Evolutionary conservation across 2,888 invertebrate species (phyloP), one percentile per base, ranked within the genome.

Genomic region (Phaedon cochleariae): DNA sequence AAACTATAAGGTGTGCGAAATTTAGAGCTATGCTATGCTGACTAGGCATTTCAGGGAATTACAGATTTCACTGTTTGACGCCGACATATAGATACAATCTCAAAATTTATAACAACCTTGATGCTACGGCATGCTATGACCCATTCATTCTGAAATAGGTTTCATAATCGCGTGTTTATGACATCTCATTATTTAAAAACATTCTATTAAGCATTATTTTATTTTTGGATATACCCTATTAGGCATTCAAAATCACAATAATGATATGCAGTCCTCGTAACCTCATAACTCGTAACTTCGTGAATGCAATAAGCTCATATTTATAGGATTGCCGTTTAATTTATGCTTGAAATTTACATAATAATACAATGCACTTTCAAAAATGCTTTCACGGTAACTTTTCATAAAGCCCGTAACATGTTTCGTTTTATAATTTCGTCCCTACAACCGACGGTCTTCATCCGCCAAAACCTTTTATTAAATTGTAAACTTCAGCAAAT

Each of bases 291-390:
- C 41, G 55, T 55, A 41, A 41, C 21, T 22, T 22, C 26, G 41
- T 52, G 41, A 55, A 55, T 41, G 55, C 55, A 59, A 59, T 59
- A 48, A 48, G 61, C 46, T 46, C 34, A 37, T 62, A 65, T 62
- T 41, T 58, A 37, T 62, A 41, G 54, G 61, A 65, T 59, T 52
- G 26, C 59, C 58, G 58, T 65, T 65, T 59, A 65, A 65, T 65
- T 59, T 62, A 65, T 65, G 31, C 62, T 20, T 4, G 7, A 37
- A 21, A 65, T 65, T 62, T 62, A 65, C 65, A 65, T 62, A 65
- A 65, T 62, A 54, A 29, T 21, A 41, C 62, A 59, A 61, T 65
- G 65, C 60, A 57, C 60, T 52, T 65, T 58, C 45, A 61, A 57
- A 60, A 64, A 63, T 17, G 52, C 53, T 61, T 61, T 34, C 45